Conservation (phyloP, 2,797 vertebrate genomes). For the Allobates femoralis region DNA sequence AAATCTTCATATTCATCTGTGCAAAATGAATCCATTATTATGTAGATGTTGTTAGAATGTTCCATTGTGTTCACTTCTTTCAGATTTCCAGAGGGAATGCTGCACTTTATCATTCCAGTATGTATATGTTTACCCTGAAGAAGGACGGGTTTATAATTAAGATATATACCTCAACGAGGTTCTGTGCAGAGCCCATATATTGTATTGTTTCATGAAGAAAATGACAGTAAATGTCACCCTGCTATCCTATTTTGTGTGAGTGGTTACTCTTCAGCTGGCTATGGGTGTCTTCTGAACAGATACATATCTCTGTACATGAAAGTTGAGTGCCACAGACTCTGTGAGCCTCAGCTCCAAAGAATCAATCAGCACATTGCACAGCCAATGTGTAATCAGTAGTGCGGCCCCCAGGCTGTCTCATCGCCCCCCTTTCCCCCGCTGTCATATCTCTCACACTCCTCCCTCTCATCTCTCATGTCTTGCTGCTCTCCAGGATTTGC, state of each 20-base stretch:
- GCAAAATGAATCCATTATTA: background rate
- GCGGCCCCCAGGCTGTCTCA: constrained; percentile 47
- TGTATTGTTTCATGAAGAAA: background rate
- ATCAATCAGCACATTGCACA: constrained; percentile 55
- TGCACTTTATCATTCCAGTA: background rate
- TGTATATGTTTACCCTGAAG: background rate
- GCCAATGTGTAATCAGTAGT: constrained; percentile 63
- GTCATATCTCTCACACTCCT: constrained; percentile 57
- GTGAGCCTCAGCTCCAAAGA: constrained; percentile 47
- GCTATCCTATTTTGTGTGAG: background rate
- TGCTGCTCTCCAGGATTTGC: constrained; percentile 56
- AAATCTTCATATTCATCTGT: background rate
- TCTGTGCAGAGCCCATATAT: background rate
- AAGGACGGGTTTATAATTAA: background rate
- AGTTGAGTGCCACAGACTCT: constrained; percentile 48
- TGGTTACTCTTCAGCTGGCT: constrained; percentile 8
- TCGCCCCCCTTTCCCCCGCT: constrained; percentile 24
- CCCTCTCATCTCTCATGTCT: constrained; percentile 59
- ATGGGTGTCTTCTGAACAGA: constrained; percentile 52
- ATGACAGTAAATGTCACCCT: constrained; percentile 17
- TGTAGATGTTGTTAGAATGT: background rate
- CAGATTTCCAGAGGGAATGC: background rate
- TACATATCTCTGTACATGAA: constrained; percentile 54
- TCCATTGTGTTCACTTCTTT: background rate
- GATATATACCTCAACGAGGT: background rate